These are phyloP conservation scores for Chironomus striatipennis DNA, from an alignment of 1,140 invertebrate species.

Conservation along the genomic window DNA sequence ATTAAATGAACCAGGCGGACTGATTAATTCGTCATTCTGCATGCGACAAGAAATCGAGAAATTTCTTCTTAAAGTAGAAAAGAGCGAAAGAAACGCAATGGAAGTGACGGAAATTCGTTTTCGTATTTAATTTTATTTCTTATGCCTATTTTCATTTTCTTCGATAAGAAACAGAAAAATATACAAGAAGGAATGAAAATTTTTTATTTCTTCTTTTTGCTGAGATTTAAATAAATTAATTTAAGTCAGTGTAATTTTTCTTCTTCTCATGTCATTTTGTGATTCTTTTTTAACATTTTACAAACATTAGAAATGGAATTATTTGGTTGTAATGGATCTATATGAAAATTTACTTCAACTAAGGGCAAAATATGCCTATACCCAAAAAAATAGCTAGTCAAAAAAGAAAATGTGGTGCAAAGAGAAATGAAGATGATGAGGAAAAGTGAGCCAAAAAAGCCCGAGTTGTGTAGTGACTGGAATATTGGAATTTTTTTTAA, in stretches of 20 bases:
- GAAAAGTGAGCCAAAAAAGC: too few species aligned
- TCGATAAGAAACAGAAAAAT: too few species aligned
- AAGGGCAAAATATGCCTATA: not conserved
- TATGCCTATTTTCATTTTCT: too few species aligned
- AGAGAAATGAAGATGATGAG: too few species aligned
- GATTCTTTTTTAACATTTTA: too few species aligned
- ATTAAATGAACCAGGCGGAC: not conserved
- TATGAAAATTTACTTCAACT: too few species aligned
- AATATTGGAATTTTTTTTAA: too few species aligned
- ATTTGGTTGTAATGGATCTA: too few species aligned
- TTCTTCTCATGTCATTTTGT: not conserved
- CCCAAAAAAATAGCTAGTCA: not conserved
- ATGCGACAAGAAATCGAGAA: not conserved
- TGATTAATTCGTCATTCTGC: conserved; percentile 21
- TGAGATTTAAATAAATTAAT: conserved; percentile 21
- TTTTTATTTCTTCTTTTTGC: not conserved
- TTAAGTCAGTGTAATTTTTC: conserved; percentile 9
- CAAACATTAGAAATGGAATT: too few species aligned
- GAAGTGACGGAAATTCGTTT: conserved; percentile 20
- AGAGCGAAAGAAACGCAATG: not conserved
- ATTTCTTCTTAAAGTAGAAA: not conserved
- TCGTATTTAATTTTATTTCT: not conserved
- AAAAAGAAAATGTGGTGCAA: not conserved
- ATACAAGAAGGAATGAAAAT: not conserved
- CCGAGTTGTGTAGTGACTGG: too few species aligned